A percentile compares a stretch with the other conserved stretches of the same genome.
Conservation (phyloP, 2,888 invertebrate species). For the Archips crataeganus region DNA sequence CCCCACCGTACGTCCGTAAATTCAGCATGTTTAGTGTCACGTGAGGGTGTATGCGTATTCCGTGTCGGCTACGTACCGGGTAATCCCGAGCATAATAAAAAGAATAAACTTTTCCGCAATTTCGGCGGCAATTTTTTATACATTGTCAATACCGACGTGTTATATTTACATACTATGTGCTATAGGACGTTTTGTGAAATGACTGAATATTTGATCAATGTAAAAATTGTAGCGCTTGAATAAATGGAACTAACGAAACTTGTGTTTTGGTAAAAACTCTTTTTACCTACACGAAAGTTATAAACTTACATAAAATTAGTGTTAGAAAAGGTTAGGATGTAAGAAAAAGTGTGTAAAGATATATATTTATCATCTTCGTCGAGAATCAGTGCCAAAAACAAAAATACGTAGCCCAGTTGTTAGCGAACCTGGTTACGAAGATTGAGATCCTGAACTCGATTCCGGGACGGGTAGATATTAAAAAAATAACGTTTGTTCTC, state of each 20-base stretch:
- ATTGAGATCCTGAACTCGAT: too few relatives aligned
- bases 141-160: slow-evolving; percentile 16
- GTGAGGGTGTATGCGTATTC: slow-evolving; percentile 29
- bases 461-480: too few relatives aligned
- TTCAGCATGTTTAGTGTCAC: slow-evolving; percentile 41
- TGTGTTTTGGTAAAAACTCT: neutral
- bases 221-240: slow-evolving; percentile 4
- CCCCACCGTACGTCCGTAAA: slow-evolving; percentile 48
- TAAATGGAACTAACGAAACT: neutral
- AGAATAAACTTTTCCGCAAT: slow-evolving; percentile 31
- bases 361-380: too few relatives aligned
- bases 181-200: slow-evolving; percentile 2
- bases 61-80: slow-evolving; percentile 12
- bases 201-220: slow-evolving; percentile 17
- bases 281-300: neutral
- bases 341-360: too few relatives aligned
- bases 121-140: slow-evolving; percentile 25
- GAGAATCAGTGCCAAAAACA: too few relatives aligned
- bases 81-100: slow-evolving; percentile 28
- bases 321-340: too few relatives aligned
- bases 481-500: too few relatives aligned
- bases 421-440: too few relatives aligned
- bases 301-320: too few relatives aligned
- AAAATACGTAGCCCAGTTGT: too few relatives aligned
- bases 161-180: slow-evolving; percentile 21